These are phyloP conservation scores for Apis laboriosa DNA, from an alignment of 1,140 invertebrate genomes.

Conservation along the genomic window DNA sequence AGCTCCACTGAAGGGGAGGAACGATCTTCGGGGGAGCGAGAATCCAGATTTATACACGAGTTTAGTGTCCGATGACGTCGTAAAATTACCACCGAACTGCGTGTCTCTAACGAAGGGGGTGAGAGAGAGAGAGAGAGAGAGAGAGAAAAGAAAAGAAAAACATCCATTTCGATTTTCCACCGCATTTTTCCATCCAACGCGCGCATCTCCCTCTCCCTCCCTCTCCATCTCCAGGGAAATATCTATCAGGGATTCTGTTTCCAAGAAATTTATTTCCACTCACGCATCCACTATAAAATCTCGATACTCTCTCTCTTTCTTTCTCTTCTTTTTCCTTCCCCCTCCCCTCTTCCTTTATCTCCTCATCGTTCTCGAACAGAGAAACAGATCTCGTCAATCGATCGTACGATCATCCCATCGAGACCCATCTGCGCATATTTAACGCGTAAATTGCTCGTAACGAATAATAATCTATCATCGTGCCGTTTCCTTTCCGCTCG, in stretches of 20 bases:
- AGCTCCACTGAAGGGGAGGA: slow-evolving; percentile 13
- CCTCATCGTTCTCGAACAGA: too few relatives aligned
- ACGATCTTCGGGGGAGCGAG: slow-evolving; percentile 41
- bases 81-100: slow-evolving; percentile 60
- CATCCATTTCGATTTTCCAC: slow-evolving; percentile 35
- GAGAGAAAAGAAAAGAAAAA: slow-evolving; percentile 40
- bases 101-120: slow-evolving; percentile 59
- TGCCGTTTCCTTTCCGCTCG: slow-evolving; percentile 10
- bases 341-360: too few relatives aligned
- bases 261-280: slow-evolving; percentile 59
- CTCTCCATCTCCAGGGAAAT: slow-evolving; percentile 53
- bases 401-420: not conserved
- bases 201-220: not conserved
- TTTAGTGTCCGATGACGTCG: slow-evolving; percentile 57
- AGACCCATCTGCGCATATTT: not conserved
- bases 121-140: slow-evolving; percentile 1
- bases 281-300: not conserved
- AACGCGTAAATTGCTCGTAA: not conserved
- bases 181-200: slow-evolving; percentile 26
- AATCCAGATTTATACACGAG: slow-evolving; percentile 60
- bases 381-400: not conserved
- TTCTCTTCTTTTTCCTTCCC: too few relatives aligned
- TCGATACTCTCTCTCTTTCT: too few relatives aligned
- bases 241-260: slow-evolving; percentile 56
- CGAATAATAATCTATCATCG: slow-evolving; percentile 2